Base-by-base conservation (phyloP, 1,140 invertebrate species). In the Parasteatoda tepidariorum region DNA sequence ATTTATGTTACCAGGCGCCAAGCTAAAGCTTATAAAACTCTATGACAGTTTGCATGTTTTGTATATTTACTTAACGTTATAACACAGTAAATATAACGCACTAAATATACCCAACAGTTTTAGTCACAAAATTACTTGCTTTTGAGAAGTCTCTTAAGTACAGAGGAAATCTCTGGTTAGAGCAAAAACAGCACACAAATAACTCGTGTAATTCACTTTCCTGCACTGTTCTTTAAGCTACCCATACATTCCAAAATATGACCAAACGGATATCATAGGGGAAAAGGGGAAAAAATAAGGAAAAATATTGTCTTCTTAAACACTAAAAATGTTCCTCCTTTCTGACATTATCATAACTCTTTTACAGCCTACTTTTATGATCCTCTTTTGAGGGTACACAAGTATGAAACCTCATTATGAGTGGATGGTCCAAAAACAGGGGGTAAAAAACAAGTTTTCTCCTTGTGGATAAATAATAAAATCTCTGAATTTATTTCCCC, bases 301-400 rank as follows among this genome's bases (percentile, higher is more conserved):
- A 18, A 13, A 48, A 48, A 9, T 9, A 48, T 48, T 18, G 38
- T 48, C 38, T 48, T 48, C 38, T 18, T 48, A 48, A 9, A 48
- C 4, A 13, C 38, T 48, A 48, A 48, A 48, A 48, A 48, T 48
- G 38, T 48, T 48, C 38, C 38, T 34, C 18, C 34, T 24, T 26
- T 24, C 18, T 5, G 22, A 41, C 38, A 70, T 70, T 48, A 70
- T 70, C 67, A 70, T 70, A 70, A 70, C 67, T 70, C 67, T 70
- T 70, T 70, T 70, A 70, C 67, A 26, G 34, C 67, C 26, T 22
- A 9, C 24, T 41, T 70, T 70, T 70, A 70, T 48, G 67, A 70
- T 48, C 67, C 6, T 6, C 28, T 34, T 0, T 13, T 28, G 15
- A 34, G 31, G 26, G 11, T 66, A 66, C 18, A 28, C 62, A 66